phyloP scores from a whole-genome alignment of 2,888 invertebrate genomes.

The Malachius bipustulatus region DNA sequence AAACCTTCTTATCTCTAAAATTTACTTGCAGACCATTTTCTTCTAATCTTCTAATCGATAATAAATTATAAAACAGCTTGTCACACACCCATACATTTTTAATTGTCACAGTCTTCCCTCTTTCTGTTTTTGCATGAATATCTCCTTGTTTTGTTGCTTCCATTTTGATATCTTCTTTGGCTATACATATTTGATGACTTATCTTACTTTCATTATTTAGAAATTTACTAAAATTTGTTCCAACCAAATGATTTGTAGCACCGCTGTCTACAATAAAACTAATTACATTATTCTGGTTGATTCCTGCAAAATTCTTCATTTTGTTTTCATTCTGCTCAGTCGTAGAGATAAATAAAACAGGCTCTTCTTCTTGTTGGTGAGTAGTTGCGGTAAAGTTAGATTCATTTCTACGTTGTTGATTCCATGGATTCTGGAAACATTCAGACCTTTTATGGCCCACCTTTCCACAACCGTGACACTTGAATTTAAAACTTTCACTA shows the following conservation, averaged over 20 bases:
- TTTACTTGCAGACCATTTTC: slow-evolving; percentile 10
- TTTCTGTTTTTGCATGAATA: no score
- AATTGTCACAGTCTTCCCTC: no score
- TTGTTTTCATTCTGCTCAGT: slow-evolving; percentile 4
- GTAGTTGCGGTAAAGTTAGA: no score
- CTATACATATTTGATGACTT: no score
- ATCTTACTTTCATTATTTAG: no score
- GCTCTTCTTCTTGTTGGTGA: no score
- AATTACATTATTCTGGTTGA: not conserved
- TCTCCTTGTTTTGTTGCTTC: no score
- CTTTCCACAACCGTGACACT: slow-evolving; percentile 5
- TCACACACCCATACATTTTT: slow-evolving; percentile 15
- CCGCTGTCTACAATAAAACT: slow-evolving; percentile 10
- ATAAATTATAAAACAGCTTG: slow-evolving; percentile 12
- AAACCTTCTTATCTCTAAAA: slow-evolving; percentile 16
- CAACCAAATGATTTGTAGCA: slow-evolving; percentile 10
- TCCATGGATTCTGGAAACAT: no score
- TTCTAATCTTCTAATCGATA: slow-evolving; percentile 15
- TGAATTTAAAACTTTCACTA: not conserved
- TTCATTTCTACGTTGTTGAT: no score
- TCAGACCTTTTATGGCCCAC: slow-evolving; percentile 7
- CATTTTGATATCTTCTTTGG: no score
- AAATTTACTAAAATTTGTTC: no score
- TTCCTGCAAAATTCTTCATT: slow-evolving; percentile 4
- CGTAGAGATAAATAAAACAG: no score